Evolutionary conservation across 1,140 invertebrate species (phyloP), one percentile per base, ranked within the genome.

Genomic region (Planococcus citri): DNA sequence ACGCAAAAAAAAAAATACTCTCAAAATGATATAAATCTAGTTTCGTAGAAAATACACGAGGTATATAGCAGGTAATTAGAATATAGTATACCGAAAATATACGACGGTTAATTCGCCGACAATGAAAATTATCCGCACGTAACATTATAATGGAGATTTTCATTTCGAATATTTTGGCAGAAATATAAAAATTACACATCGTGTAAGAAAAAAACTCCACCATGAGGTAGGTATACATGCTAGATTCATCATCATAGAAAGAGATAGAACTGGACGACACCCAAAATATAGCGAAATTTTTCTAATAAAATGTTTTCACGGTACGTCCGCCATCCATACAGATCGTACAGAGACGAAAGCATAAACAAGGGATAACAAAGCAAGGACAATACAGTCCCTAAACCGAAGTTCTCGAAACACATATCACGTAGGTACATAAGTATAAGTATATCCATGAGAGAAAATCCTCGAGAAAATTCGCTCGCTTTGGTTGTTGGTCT

Each of bases 141-240:
- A 51, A 51, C 41, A 51, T 51, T 51, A 51, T 51, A 51, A 51
- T 51, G n/a, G 41, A 51, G 41, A 51, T 51, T 51, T 20, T 51
- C 10, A 3, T 14, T 8, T 14, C n/a, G 41, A 17, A 51, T 17
- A 14, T 51, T 51, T 37, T 51, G 41, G 41, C 41, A 51, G 10
- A 51, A n/a, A n/a, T 20, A 51, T n/a, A n/a, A 51, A 51, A 51
- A 20, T 20, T 20, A 51, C n/a, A 51, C 12, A 51, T 17, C n/a
- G n/a, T n/a, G n/a, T n/a, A n/a, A n/a, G n/a, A n/a, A n/a, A n/a
- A n/a, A n/a, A n/a, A n/a, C n/a, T n/a, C n/a, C n/a, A n/a, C n/a
- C n/a, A n/a, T n/a, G n/a, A n/a, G n/a, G n/a, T n/a, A n/a, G n/a
- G n/a, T n/a, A n/a, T 17, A 51, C 3, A 51, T 9, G 41, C 6